Percentiles rank a stretch among this genome's conserved stretches.
Conservation (phyloP, 1,140 invertebrate genomes). For the Anagrus nilaparvatae region DNA sequence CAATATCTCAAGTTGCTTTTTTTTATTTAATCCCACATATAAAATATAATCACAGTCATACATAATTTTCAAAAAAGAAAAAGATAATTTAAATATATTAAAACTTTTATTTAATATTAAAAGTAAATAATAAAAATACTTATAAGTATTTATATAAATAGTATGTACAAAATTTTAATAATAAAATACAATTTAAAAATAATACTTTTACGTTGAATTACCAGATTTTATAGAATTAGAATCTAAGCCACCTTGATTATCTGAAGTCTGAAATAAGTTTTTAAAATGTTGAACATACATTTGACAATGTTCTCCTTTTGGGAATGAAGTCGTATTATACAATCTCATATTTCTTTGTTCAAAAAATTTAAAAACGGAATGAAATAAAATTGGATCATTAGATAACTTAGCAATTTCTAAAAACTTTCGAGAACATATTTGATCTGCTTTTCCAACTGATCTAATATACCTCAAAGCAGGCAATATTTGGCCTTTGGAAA, state of each 20-base stretch:
- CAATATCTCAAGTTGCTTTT: too few species aligned
- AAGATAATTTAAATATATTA: too few species aligned
- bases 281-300: conserved; percentile 41
- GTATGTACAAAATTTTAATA: too few species aligned
- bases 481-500: conserved; percentile 62
- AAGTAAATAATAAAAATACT: too few species aligned
- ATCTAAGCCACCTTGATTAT: conserved; percentile 31
- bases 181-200: too few species aligned
- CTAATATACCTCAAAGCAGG: conserved; percentile 55
- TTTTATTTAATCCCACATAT: too few species aligned
- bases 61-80: too few species aligned
- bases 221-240: too few species aligned
- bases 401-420: conserved; percentile 67
- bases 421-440: conserved; percentile 73
- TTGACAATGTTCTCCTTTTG: conserved; percentile 42
- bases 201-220: too few species aligned
- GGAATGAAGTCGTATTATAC: conserved; percentile 47
- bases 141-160: too few species aligned
- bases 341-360: conserved; percentile 55
- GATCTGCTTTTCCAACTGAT: conserved; percentile 49
- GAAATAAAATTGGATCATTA: conserved; percentile 65
- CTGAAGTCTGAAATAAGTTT: conserved; percentile 29
- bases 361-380: conserved; percentile 61
- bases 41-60: too few species aligned
- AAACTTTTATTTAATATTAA: too few species aligned